Evolutionary conservation across 2,888 invertebrate genomes (phyloP).

Genomic region (Meghimatium bilineatum): DNA sequence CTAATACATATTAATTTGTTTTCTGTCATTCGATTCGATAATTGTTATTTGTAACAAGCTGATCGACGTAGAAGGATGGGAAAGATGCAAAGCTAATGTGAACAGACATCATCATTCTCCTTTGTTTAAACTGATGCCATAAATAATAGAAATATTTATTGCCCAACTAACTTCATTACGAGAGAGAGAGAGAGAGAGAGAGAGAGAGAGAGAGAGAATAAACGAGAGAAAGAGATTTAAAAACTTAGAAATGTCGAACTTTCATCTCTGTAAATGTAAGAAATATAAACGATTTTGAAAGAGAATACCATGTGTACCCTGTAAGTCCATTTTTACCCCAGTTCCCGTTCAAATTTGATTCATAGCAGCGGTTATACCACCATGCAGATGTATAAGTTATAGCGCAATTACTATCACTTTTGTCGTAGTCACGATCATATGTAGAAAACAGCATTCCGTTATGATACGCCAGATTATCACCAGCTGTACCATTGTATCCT

Average conservation of each 20-base stretch:
- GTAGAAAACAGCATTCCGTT: slow-evolving; percentile 13
- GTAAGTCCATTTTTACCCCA: neutral
- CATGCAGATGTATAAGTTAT: neutral
- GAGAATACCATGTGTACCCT: neutral
- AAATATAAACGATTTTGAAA: neutral
- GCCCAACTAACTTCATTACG: too few species aligned
- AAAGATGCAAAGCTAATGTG: too few species aligned
- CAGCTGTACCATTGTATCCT: slow-evolving; percentile 12
- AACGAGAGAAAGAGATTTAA: neutral
- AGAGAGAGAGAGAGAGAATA: too few species aligned
- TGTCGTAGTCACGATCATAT: neutral
- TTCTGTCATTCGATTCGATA: too few species aligned
- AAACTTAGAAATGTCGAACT: neutral
- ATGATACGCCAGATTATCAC: slow-evolving; percentile 10
- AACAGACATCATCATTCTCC: too few species aligned
- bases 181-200: too few species aligned
- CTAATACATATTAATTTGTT: too few species aligned
- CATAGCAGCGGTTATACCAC: slow-evolving; percentile 15
- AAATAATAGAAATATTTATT: too few species aligned
- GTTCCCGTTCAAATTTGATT: neutral
- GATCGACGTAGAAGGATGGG: too few species aligned
- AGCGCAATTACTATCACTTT: neutral
- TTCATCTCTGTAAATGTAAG: slow-evolving; percentile 3
- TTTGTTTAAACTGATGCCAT: too few species aligned
- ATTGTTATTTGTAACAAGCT: too few species aligned